phyloP scores from a whole-genome alignment of 1,140 invertebrate genomes.

The Ericerus pela region DNA sequence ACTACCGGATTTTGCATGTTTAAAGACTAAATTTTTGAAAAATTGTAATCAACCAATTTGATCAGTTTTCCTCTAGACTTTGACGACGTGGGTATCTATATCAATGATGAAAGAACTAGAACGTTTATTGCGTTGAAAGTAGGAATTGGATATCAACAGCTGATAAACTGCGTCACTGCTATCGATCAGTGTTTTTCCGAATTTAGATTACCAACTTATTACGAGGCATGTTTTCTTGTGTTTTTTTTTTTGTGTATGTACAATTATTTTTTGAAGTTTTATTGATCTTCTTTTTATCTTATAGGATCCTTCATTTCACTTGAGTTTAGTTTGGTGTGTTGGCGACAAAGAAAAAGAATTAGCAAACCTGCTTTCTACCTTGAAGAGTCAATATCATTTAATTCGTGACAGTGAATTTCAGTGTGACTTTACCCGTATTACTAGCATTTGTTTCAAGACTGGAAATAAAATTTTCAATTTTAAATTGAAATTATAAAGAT shows the following conservation, averaged over 20 bases:
- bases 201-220: constrained; percentile 47
- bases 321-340: constrained; percentile 21
- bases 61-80: constrained; percentile 45
- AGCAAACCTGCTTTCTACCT: no score
- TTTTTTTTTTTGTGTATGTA: background rate
- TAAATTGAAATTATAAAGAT: no score
- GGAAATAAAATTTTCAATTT: constrained; percentile 20
- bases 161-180: constrained; percentile 36
- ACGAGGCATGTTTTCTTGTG: constrained; percentile 26
- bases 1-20: no score
- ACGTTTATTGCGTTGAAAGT: constrained; percentile 54
- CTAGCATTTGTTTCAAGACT: constrained; percentile 17
- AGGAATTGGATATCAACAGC: constrained; percentile 33
- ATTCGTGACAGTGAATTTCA: no score
- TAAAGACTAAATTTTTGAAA: no score
- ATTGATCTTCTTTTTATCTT: constrained; percentile 14
- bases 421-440: constrained; percentile 13
- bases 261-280: background rate
- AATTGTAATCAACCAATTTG: no score
- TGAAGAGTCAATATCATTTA: no score
- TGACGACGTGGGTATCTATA: constrained; percentile 43
- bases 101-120: constrained; percentile 55
- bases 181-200: constrained; percentile 46
- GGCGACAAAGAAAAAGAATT: constrained; percentile 17
- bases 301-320: constrained; percentile 22